Evolutionary conservation across 2,888 invertebrate species (phyloP), one percentile per base, ranked within the genome.

Genomic region (Drosophila pseudotalamancana): DNA sequence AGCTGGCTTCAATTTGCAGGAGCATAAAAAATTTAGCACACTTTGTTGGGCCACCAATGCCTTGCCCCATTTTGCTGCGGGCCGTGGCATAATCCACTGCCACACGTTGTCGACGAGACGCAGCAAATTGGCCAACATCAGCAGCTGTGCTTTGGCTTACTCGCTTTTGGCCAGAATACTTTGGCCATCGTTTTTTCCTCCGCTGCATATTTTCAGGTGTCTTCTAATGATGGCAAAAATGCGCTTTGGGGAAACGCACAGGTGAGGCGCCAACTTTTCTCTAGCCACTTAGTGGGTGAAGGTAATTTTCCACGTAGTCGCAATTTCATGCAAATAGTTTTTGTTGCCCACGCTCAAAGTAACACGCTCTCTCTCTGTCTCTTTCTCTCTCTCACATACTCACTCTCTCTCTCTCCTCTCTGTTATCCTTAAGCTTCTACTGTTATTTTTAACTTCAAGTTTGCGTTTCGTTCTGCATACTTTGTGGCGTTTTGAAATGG

Each of bases 161-260:
- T 54, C 63, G 31, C 66, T 54, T 70, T 23, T 59, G 43, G 70
- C 39, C 71, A 60, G 59, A 43, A 40, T 65, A 72, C 65, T 74
- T 72, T 53, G 64, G 57, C 34, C 51, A 34, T 29, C 45, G 48
- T 39, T 45, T 56, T 63, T 62, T 16, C 66, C 49, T 60, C 16
- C 11, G 54, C 51, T 71, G 79, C 73, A 73, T 70, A 74, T 51
- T 79, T 79, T 57, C 66, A 64, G 81, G 75, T 72, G 69, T 61
- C 72, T 66, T 76, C 82, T 81, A 82, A 77, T 82, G 85, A 82
- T 70, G 77, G 72, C 70, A 72, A 65, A 79, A 83, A 80, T 86
- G 84, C 67, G 70, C 81, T 75, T 63, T 50, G 57, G 68, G 59
- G n/a, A 32, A 74, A 53, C 51, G 46, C 66, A 49, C 42, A 66